Conservation (phyloP, 92 coral and sea anemone genomes). For the Actinostola sp. region DNA sequence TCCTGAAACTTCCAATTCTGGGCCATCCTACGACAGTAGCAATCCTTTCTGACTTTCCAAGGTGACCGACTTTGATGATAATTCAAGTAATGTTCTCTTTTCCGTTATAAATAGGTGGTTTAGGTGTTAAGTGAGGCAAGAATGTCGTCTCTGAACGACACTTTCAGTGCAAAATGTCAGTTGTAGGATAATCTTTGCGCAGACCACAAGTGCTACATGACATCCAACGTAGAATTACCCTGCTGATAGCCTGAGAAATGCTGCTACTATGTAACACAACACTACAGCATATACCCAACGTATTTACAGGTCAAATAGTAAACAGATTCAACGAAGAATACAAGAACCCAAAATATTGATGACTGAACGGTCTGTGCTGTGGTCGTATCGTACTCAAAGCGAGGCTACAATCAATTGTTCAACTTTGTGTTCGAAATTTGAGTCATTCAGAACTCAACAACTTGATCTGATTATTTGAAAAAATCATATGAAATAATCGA, state of each 20-base stretch:
- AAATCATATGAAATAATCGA: neutral
- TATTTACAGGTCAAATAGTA: constrained; percentile 36
- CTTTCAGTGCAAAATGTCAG: constrained; percentile 31
- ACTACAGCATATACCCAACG: constrained; percentile 19
- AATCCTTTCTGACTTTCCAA: neutral
- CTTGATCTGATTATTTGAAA: too few relatives aligned
- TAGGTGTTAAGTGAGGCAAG: constrained; percentile 52
- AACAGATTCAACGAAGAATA: constrained; percentile 39
- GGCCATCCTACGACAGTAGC: neutral
- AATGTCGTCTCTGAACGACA: constrained; percentile 22
- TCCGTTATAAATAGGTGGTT: constrained; percentile 19
- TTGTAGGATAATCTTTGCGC: constrained; percentile 16
- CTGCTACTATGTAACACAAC: constrained; percentile 34
- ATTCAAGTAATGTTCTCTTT: neutral
- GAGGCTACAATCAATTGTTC: constrained; percentile 41
- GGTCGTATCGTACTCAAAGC: constrained; percentile 39
- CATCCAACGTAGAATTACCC: constrained; percentile 26
- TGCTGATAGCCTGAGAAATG: constrained; percentile 34
- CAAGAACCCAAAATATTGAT: constrained; percentile 33
- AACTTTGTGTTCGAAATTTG: constrained; percentile 4
- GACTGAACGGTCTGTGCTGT: constrained; percentile 39
- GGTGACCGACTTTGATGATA: neutral
- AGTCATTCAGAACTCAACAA: constrained; percentile 2
- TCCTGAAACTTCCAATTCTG: constrained; percentile 2
- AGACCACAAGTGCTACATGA: constrained; percentile 38